Evolutionary conservation across 2,113 vertebrate species (phyloP).

Genomic region (Aegotheles bennettii): DNA sequence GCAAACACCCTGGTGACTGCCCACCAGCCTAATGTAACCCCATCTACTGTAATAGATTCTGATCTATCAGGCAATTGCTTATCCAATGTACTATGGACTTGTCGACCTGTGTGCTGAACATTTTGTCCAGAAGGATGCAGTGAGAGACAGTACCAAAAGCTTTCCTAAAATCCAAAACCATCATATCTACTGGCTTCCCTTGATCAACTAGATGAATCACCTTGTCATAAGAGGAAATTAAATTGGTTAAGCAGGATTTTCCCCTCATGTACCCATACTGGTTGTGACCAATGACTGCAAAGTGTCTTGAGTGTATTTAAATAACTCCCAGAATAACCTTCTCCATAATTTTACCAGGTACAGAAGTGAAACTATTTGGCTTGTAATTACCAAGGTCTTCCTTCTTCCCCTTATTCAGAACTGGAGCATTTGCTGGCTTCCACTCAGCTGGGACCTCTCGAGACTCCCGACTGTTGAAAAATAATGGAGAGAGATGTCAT

Average conservation of each 20-base stretch:
- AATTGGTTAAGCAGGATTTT: not conserved
- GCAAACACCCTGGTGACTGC: not conserved
- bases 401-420: not conserved
- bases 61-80: not conserved
- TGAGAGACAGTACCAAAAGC: not conserved
- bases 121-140: not conserved
- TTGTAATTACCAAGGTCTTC: not conserved
- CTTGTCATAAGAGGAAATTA: not conserved
- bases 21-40: not conserved
- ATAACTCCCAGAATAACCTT: not conserved
- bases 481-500: not conserved
- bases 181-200: not conserved
- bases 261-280: rapidly evolving
- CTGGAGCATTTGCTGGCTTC: not conserved
- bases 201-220: not conserved
- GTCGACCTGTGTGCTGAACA: not conserved
- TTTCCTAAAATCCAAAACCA: not conserved
- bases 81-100: rapidly evolving
- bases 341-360: not conserved
- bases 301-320: not conserved
- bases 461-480: not conserved
- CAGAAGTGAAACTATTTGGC: not conserved
- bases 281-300: not conserved
- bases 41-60: not conserved
- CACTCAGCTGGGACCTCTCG: not conserved